Evolutionary conservation across 2,888 invertebrate genomes (phyloP).

Genomic region (Pseudococcus viburni): DNA sequence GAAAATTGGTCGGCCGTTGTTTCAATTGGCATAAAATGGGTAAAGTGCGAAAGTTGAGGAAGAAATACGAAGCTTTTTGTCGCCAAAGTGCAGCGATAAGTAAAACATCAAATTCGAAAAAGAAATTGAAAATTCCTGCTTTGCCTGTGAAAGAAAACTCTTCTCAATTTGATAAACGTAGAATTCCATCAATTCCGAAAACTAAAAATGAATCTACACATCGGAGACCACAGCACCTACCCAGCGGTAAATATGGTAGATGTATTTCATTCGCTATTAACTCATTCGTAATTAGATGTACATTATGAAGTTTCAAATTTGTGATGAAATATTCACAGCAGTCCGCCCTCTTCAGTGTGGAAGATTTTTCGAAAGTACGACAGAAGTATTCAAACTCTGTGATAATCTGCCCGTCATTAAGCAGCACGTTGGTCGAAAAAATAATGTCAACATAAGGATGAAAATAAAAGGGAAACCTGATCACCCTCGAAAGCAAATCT

Average conservation of each 20-base stretch:
- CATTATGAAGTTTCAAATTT: not conserved
- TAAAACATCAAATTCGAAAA: not conserved
- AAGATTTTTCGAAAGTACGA: not conserved
- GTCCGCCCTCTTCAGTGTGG: not conserved
- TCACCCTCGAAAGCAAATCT: not conserved
- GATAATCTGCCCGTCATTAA: not conserved
- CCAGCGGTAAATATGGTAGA: too few relatives aligned
- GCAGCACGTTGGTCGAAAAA: not conserved
- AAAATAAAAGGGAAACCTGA: not conserved
- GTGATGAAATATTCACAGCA: not conserved
- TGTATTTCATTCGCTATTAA: too few relatives aligned
- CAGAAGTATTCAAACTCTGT: not conserved
- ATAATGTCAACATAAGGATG: not conserved
- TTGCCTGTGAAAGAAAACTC: not conserved
- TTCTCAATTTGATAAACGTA: not conserved
- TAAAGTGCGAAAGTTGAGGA: constrained; percentile 56
- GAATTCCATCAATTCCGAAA: not conserved
- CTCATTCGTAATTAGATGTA: not conserved
- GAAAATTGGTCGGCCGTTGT: too few relatives aligned
- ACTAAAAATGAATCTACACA: not conserved
- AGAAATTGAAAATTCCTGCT: not conserved
- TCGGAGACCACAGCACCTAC: too few relatives aligned
- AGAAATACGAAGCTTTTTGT: constrained; percentile 48
- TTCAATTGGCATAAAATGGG: not conserved
- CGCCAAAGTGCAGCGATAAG: not conserved